Percentiles rank a stretch among this genome's conserved stretches.
These are phyloP conservation scores for Venustaconcha ellipsiformis DNA, from an alignment of 1,140 invertebrate genomes.

Conservation along the genomic window DNA sequence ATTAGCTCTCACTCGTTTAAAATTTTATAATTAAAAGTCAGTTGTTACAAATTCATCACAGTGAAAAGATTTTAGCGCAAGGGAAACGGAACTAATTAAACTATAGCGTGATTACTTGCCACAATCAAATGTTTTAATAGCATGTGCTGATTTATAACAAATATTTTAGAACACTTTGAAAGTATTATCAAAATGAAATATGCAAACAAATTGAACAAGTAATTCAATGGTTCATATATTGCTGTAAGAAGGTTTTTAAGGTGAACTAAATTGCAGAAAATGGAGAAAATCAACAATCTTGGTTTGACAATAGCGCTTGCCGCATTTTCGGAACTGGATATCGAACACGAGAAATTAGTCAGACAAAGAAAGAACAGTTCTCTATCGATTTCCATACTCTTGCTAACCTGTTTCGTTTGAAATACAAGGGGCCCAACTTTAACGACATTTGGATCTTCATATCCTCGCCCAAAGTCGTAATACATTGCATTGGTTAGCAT, in stretches of 20 bases:
- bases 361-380: background rate
- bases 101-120: no score
- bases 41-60: no score
- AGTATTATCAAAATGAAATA: slow-evolving; percentile 34
- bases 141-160: slow-evolving; percentile 43
- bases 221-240: background rate
- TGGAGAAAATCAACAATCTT: background rate
- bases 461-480: slow-evolving; percentile 44
- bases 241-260: background rate
- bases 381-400: slow-evolving; percentile 15
- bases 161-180: slow-evolving; percentile 37
- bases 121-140: no score
- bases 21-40: no score
- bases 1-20: no score
- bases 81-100: no score
- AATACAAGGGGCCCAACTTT: slow-evolving; percentile 23
- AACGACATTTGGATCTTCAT: slow-evolving; percentile 20
- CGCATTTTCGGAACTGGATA: background rate
- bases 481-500: slow-evolving; percentile 70
- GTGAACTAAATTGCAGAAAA: background rate
- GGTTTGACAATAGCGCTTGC: background rate
- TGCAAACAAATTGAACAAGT: slow-evolving; percentile 30
- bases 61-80: no score
- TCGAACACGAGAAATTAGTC: background rate
- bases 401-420: slow-evolving; percentile 5